These are phyloP conservation scores for Orcinus orca DNA, from an alignment of 2,113 vertebrate genomes.

Conservation along the genomic window DNA sequence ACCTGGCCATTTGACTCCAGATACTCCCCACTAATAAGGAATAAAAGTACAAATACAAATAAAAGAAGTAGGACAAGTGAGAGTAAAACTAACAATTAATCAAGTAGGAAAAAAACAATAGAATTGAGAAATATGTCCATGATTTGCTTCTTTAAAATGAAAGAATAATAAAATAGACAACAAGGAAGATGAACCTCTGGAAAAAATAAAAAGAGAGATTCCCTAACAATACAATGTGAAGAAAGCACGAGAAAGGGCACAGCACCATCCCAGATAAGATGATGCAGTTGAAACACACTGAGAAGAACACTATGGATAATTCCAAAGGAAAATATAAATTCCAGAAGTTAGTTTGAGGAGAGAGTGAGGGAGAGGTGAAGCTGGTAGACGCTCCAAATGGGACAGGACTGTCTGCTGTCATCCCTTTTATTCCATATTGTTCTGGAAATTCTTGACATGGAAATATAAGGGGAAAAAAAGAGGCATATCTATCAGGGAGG, in stretches of 20 bases:
- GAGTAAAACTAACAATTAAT: not conserved
- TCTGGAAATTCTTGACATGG: not conserved
- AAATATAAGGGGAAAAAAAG: not conserved
- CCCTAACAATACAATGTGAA: not conserved
- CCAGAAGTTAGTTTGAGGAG: not conserved
- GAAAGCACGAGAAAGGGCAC: not conserved
- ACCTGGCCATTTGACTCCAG: not conserved
- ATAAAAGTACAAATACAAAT: not conserved
- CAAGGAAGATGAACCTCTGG: not conserved
- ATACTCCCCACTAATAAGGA: not conserved
- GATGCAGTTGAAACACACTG: rapidly evolving
- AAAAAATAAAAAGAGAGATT: not conserved
- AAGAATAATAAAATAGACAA: not conserved
- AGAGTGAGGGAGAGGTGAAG: not conserved
- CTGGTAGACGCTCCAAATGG: not conserved
- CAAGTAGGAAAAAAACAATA: not conserved
- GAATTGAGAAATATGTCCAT: not conserved
- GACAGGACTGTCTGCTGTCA: not conserved
- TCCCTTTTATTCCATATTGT: not conserved
- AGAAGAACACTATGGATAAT: not conserved
- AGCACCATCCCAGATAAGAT: not conserved
- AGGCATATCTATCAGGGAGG: not conserved
- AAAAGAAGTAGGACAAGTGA: not conserved
- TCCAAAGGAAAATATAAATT: not conserved
- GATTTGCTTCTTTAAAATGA: not conserved